These are phyloP conservation scores for Argyra leucocephala DNA, from an alignment of 2,888 invertebrate species.

Conservation along the genomic window DNA sequence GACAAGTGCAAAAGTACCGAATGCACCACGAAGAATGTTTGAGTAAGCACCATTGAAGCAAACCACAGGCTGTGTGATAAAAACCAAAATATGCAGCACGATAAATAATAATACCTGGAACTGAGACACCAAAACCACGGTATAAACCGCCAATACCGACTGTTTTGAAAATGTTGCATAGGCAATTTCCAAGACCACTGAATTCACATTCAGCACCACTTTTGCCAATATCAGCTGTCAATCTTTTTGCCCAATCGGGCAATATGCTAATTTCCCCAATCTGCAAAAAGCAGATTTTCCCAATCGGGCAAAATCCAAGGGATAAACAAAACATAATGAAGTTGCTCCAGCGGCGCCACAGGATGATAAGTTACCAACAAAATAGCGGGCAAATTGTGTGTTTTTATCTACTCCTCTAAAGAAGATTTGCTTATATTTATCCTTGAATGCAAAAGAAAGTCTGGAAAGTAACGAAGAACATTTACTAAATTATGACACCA, in stretches of 20 bases:
- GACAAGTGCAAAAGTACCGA: no score
- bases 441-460: no score
- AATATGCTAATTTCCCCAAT: no score
- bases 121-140: conserved; percentile 89
- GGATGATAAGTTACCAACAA: conserved; percentile 79
- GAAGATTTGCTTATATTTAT: conserved; percentile 80
- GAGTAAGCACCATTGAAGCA: no score
- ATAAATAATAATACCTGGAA: conserved; percentile 81
- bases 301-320: conserved; percentile 88
- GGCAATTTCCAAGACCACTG: conserved; percentile 78
- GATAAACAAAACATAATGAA: conserved; percentile 89
- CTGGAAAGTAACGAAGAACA: conserved; percentile 87
- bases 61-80: conserved; percentile 90
- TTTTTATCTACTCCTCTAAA: conserved; percentile 78
- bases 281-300: no score
- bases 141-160: conserved; percentile 81
- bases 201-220: conserved; percentile 88
- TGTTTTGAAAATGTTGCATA: conserved; percentile 73
- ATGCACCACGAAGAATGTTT: no score
- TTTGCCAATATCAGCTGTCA: no score
- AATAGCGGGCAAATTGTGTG: conserved; percentile 79
- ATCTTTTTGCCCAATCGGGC: no score
- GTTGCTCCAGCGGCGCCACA: conserved; percentile 93
- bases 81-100: conserved; percentile 92
- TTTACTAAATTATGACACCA: conserved; percentile 94